Evolutionary conservation across 2,113 vertebrate genomes (phyloP).

Genomic region (Epinephelus moara): DNA sequence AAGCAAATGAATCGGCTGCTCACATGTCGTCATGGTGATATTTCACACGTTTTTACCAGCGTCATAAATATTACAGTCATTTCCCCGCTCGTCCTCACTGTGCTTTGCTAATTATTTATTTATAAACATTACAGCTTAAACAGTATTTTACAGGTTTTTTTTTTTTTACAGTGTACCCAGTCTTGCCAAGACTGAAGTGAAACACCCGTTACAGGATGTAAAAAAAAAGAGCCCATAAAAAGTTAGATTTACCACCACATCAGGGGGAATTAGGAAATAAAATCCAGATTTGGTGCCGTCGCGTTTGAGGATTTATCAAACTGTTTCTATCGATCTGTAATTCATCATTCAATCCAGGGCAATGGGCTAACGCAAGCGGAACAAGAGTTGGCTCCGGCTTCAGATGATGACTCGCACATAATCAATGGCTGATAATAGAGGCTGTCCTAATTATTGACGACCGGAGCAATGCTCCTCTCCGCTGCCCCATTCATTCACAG

Average conservation of each 20-base stretch:
- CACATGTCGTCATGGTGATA: slow-evolving; percentile 66
- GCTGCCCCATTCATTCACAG: slow-evolving; percentile 50
- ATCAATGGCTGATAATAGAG: slow-evolving; percentile 74
- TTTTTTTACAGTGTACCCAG: slow-evolving; percentile 19
- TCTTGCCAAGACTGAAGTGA: slow-evolving; percentile 39
- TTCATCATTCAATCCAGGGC: slow-evolving; percentile 62
- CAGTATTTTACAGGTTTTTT: slow-evolving; percentile 54
- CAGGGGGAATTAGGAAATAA: slow-evolving; percentile 45
- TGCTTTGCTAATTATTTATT: slow-evolving; percentile 77
- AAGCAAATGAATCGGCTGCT: slow-evolving; percentile 77
- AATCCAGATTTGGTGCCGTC: slow-evolving; percentile 21
- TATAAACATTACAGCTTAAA: slow-evolving; percentile 64
- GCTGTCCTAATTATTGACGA: slow-evolving; percentile 67
- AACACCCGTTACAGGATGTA: slow-evolving; percentile 23
- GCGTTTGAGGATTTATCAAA: slow-evolving; percentile 52
- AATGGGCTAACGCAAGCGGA: slow-evolving; percentile 56
- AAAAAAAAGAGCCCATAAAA: slow-evolving; percentile 48
- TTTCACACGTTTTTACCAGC: slow-evolving; percentile 74
- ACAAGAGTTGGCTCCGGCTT: slow-evolving; percentile 47
- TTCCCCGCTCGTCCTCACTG: slow-evolving; percentile 24
- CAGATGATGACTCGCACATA: slow-evolving; percentile 65
- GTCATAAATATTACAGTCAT: slow-evolving; percentile 73
- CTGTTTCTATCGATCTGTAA: slow-evolving; percentile 69
- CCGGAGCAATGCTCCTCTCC: slow-evolving; percentile 37
- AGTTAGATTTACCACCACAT: slow-evolving; percentile 55